Conservation (phyloP, 2,113 vertebrate species). For the Sclerurus mexicanus region DNA sequence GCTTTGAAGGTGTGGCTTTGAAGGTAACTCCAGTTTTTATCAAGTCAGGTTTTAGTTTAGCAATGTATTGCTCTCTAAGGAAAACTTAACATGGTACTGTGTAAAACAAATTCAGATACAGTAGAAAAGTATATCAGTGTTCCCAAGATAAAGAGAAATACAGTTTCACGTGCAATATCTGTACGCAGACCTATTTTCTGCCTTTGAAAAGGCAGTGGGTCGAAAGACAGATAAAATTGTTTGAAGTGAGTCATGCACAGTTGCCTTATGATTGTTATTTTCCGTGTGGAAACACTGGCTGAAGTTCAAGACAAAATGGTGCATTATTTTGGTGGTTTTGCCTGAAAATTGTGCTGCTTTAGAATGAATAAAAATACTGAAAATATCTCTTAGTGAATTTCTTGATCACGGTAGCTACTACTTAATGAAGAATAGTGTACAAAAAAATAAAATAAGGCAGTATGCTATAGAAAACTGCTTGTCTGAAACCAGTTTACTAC, state of each 20-base stretch:
- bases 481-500: background rate
- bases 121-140: background rate
- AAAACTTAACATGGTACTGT: background rate
- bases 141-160: slow-evolving; percentile 14
- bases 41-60: slow-evolving; percentile 39
- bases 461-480: background rate
- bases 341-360: background rate
- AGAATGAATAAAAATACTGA: background rate
- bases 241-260: background rate
- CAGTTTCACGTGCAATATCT: background rate
- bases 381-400: background rate
- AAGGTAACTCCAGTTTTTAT: slow-evolving; percentile 14
- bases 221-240: slow-evolving; percentile 12
- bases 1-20: background rate
- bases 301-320: background rate
- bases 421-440: background rate
- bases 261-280: background rate
- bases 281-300: background rate
- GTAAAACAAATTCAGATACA: slow-evolving; percentile 40
- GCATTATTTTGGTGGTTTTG: background rate
- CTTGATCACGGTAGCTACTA: background rate
- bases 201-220: background rate
- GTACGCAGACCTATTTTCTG: background rate
- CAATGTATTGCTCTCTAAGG: background rate
- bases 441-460: background rate